phyloP scores from a whole-genome alignment of 2,888 invertebrate genomes.

The Megastigmus dorsalis region DNA sequence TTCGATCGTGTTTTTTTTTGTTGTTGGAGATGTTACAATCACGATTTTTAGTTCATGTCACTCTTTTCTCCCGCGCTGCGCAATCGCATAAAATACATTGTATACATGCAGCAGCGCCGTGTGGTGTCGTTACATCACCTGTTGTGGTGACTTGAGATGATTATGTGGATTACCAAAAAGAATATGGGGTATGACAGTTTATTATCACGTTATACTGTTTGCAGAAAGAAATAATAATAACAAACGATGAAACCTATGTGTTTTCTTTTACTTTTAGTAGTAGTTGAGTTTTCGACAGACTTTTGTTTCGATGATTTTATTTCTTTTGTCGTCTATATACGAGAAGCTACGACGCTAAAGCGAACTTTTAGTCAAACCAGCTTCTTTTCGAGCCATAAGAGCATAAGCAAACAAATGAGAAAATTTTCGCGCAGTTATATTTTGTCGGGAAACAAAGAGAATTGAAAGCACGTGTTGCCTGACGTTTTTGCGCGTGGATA shows the following conservation, averaged over 20 bases:
- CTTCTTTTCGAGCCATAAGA: conserved; percentile 6
- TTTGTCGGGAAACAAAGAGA: neutral
- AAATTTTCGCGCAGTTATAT: no score
- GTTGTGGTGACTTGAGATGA: neutral
- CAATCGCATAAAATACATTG: no score
- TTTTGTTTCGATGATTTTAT: no score
- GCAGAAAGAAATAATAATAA: no score
- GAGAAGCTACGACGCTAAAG: no score
- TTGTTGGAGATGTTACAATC: no score
- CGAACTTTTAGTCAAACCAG: conserved; percentile 5
- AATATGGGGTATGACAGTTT: conserved; percentile 18
- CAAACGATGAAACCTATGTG: no score
- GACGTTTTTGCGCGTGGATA: conserved; percentile 7
- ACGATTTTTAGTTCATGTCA: conserved; percentile 1
- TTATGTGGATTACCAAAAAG: conserved; percentile 30
- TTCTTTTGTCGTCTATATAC: no score
- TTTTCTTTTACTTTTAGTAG: no score
- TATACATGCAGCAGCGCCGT: neutral
- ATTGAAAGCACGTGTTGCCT: conserved; percentile 26
- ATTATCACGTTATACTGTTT: no score
- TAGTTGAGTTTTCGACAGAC: no score
- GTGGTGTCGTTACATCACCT: conserved; percentile 10
- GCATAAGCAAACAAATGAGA: conserved; percentile 9
- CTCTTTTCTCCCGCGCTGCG: conserved; percentile 3
- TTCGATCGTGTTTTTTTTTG: conserved; percentile 23